Percentiles rank a stretch among this genome's conserved stretches.
phyloP scores from a whole-genome alignment of 2,888 invertebrate genomes.

The Clepsis dumicolana region DNA sequence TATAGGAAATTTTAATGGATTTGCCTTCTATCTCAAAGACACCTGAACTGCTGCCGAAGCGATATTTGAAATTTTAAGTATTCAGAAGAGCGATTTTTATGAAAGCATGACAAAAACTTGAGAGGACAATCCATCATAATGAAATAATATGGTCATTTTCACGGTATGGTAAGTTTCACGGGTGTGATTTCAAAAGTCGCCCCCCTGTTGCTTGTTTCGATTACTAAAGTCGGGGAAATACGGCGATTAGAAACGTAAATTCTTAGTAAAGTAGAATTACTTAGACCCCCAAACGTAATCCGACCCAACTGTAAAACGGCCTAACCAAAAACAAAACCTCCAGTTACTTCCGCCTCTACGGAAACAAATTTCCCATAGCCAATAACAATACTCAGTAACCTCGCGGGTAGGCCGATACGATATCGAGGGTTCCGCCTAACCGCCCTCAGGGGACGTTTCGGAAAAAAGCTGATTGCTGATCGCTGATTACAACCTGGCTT shows the following conservation, averaged over 20 bases:
- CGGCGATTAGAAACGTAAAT: too few relatives aligned
- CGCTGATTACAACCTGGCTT: constrained; percentile 22
- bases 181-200: too few relatives aligned
- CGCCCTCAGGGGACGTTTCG: constrained; percentile 16
- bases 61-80: neutral
- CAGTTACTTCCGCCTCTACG: neutral
- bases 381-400: neutral
- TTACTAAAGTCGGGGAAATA: too few relatives aligned
- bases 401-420: constrained; percentile 12
- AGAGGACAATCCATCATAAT: too few relatives aligned
- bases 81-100: too few relatives aligned
- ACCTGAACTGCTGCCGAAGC: too few relatives aligned
- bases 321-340: neutral
- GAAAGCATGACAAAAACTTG: too few relatives aligned
- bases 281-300: neutral
- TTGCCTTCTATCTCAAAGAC: neutral
- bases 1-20: neutral
- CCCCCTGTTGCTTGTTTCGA: too few relatives aligned
- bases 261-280: too few relatives aligned
- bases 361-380: neutral
- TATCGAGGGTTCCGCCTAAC: constrained; percentile 20
- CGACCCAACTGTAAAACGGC: neutral
- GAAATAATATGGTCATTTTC: too few relatives aligned
- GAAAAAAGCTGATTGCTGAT: constrained; percentile 36
- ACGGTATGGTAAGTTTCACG: too few relatives aligned